Percentiles rank a stretch among this genome's conserved stretches.
These are phyloP conservation scores for Antennarius maculatus DNA, from an alignment of 2,797 vertebrate species.

Conservation along the genomic window DNA sequence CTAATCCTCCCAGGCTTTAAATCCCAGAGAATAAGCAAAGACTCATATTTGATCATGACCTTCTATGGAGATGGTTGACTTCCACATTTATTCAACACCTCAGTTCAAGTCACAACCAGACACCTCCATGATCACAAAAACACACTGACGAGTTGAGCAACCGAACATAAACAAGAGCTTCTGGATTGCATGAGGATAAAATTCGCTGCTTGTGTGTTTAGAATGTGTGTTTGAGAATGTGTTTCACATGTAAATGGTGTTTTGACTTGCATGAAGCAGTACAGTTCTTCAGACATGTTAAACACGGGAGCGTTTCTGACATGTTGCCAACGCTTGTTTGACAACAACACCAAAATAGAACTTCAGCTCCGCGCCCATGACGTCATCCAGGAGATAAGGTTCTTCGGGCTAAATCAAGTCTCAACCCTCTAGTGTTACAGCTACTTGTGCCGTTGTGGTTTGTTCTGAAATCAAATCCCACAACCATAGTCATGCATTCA, in stretches of 20 bases:
- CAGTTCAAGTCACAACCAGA: too few relatives aligned
- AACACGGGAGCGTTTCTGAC: background rate
- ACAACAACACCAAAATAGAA: conserved; percentile 78
- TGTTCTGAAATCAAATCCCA: background rate
- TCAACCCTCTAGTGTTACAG: conserved; percentile 4
- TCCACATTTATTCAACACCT: too few relatives aligned
- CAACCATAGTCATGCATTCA: background rate
- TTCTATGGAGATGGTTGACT: background rate
- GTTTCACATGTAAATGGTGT: too few relatives aligned
- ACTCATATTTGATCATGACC: rapidly evolving
- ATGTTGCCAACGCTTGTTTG: conserved; percentile 59
- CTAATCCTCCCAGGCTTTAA: too few relatives aligned
- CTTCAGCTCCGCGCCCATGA: conserved; percentile 64
- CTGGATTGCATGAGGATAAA: background rate
- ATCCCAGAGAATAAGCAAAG: background rate
- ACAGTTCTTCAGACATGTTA: too few relatives aligned
- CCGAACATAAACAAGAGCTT: background rate
- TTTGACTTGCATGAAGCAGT: too few relatives aligned
- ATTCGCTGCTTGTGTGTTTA: too few relatives aligned
- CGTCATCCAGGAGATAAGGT: conserved; percentile 68
- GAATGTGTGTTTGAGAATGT: too few relatives aligned
- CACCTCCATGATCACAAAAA: too few relatives aligned
- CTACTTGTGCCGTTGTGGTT: conserved; percentile 1
- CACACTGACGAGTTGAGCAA: background rate
- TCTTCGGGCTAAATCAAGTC: conserved; percentile 47